Conservation (phyloP, 2,113 vertebrate genomes). For the Marcusenius ussheri region DNA sequence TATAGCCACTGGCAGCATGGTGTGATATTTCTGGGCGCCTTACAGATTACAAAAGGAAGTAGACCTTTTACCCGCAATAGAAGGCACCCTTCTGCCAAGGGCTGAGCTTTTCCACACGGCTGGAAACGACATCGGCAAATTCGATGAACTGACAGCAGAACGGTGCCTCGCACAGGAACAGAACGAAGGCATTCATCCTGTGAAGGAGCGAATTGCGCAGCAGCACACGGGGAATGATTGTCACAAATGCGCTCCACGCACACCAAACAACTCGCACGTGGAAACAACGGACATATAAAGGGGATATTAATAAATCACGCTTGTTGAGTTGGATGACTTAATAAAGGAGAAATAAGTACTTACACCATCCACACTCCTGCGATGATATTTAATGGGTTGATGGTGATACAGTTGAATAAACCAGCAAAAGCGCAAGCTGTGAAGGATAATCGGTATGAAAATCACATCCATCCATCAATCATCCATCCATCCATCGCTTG, state of each 20-base stretch:
- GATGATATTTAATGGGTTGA: conserved; percentile 90
- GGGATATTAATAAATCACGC: neutral
- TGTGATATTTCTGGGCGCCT: neutral
- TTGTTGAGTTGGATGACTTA: neutral
- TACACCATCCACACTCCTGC: conserved; percentile 98
- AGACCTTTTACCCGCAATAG: conserved; percentile 82
- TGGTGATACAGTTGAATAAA: conserved; percentile 86
- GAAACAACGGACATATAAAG: neutral
- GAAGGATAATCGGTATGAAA: conserved; percentile 25
- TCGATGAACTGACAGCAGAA: conserved; percentile 97
- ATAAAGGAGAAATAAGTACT: conserved; percentile 49
- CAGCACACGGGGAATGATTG: neutral
- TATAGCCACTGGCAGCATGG: neutral
- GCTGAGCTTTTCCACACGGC: conserved; percentile 68
- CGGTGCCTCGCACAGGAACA: conserved; percentile 87
- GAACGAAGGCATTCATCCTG: conserved; percentile 78
- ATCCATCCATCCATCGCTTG: neutral
- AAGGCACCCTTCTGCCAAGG: conserved; percentile 90
- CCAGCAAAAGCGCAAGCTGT: conserved; percentile 78
- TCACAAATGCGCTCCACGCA: neutral
- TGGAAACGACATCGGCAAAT: conserved; percentile 75
- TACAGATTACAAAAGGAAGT: neutral
- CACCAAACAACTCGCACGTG: neutral
- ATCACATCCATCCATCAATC: neutral
- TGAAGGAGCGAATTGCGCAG: conserved; percentile 3